Conservation (phyloP, 2,113 vertebrate species). For the Chamaea fasciata region DNA sequence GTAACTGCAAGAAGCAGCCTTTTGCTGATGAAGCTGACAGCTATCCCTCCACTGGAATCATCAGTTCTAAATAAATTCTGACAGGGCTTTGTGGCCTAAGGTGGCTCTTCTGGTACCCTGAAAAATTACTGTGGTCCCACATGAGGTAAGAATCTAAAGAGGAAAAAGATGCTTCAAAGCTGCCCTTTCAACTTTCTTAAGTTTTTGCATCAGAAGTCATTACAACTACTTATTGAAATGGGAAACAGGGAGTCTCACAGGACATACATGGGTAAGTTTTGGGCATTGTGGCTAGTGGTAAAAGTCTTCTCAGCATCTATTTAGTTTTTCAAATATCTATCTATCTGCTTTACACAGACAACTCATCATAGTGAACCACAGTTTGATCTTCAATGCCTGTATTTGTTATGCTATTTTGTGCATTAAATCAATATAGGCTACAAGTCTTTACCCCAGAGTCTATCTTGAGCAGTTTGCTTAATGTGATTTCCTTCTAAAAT, state of each 20-base stretch:
- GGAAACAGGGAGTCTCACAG: not conserved
- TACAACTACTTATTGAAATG: not conserved
- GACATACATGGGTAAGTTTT: not conserved
- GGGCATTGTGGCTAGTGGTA: not conserved
- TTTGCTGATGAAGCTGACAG: not conserved
- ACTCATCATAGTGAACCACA: not conserved
- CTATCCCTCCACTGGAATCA: not conserved
- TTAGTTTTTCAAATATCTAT: not conserved
- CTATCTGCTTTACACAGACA: not conserved
- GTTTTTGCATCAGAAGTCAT: not conserved
- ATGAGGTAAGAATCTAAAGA: not conserved
- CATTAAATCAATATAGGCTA: not conserved
- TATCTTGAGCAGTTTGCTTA: constrained; percentile 13
- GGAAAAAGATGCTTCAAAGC: not conserved
- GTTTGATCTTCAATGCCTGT: not conserved
- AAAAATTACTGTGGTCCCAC: not conserved
- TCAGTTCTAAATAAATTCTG: not conserved
- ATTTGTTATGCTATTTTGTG: constrained; percentile 13
- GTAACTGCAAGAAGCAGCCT: not conserved
- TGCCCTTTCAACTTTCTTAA: not conserved
- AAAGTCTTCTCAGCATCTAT: not conserved
- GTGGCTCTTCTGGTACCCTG: not conserved
- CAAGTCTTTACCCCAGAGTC: constrained; percentile 22
- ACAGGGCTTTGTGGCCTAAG: not conserved
- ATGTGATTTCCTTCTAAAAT: not conserved